Evolutionary conservation across 2,797 vertebrate genomes (phyloP), one percentile per base, ranked within the genome.

Genomic region (Alcedo quadribrachys): DNA sequence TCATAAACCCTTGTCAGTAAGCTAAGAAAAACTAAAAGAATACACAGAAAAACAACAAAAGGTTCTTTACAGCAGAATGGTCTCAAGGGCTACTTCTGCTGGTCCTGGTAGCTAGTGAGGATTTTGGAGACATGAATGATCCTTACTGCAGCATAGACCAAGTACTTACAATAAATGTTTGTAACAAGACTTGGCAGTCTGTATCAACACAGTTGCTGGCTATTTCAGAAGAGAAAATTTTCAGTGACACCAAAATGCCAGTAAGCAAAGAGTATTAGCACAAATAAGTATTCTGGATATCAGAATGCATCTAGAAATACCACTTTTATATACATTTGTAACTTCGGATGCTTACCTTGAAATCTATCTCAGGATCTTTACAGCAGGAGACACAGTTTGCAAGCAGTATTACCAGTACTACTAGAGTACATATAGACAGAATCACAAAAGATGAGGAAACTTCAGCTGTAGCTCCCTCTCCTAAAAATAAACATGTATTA

Each of bases 341-440:
- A 51, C 27, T 40, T 32, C 60, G 76, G 61, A 13, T 28, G 62
- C 98, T 98, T 96, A 99, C 99, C 98, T 99, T 99, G 96, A 99
- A 99, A 97, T 99, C 98, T 96, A 99, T 99, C 96, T 99, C 98
- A 4, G 98, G 98, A 85, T 99, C 98, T 97, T 99, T 99, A 97
- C 99, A 99, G 98, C 99, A 99, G 97, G 98, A 99, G 77, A 98
- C 97, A 88, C 99, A 99, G 97, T 99, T 99, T 69, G 98, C 97
- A 50, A 99, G 96, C 94, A 99, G 85, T 80, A 99, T 96, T 57
- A 98, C 96, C 92, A 99, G 93, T 42, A 98, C 96, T 66, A 98
- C 94, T 40, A 99, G 97, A 66, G 97, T 97, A 71, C 98, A 98
- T 73, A 98, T 62, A 35, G 98, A 99, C 69, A 99, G 96, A 89